phyloP scores from a whole-genome alignment of 2,113 vertebrate genomes.

The Hucho hucho region DNA sequence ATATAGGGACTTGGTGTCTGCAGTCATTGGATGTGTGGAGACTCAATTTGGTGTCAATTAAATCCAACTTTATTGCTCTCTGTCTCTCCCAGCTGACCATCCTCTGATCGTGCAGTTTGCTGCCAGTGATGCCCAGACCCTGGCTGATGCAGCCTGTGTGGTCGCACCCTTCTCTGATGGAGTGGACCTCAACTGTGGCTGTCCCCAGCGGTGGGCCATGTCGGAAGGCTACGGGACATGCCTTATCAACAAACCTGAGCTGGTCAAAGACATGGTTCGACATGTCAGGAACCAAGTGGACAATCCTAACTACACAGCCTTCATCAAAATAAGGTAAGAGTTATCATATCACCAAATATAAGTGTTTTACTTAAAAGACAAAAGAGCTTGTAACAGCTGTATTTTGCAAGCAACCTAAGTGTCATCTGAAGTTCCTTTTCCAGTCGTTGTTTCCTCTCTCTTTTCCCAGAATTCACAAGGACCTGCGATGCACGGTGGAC shows the following conservation, averaged over 20 bases:
- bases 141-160: slow-evolving; percentile 86
- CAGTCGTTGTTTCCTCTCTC: not conserved
- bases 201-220: slow-evolving; percentile 96
- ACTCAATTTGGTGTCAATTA: too few species aligned
- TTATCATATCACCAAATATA: not conserved
- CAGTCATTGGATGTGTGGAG: not conserved
- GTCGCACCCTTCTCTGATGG: slow-evolving; percentile 89
- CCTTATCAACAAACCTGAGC: slow-evolving; percentile 92
- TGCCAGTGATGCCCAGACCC: slow-evolving; percentile 86
- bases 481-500: slow-evolving; percentile 87
- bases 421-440: too few species aligned
- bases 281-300: slow-evolving; percentile 86
- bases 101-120: slow-evolving; percentile 96
- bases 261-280: slow-evolving; percentile 92
- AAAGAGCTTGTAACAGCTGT: too few species aligned
- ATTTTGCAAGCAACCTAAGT: too few species aligned
- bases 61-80: not conserved
- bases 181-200: slow-evolving; percentile 96
- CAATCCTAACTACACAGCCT: slow-evolving; percentile 84
- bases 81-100: slow-evolving; percentile 80
- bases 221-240: slow-evolving; percentile 94
- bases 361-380: too few species aligned
- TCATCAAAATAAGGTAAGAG: slow-evolving; percentile 92
- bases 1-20: too few species aligned
- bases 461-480: slow-evolving; percentile 84